A percentile compares a stretch with the other conserved stretches of the same genome.
These are phyloP conservation scores for Hyles vespertilio DNA, from an alignment of 1,140 invertebrate genomes.

Conservation along the genomic window DNA sequence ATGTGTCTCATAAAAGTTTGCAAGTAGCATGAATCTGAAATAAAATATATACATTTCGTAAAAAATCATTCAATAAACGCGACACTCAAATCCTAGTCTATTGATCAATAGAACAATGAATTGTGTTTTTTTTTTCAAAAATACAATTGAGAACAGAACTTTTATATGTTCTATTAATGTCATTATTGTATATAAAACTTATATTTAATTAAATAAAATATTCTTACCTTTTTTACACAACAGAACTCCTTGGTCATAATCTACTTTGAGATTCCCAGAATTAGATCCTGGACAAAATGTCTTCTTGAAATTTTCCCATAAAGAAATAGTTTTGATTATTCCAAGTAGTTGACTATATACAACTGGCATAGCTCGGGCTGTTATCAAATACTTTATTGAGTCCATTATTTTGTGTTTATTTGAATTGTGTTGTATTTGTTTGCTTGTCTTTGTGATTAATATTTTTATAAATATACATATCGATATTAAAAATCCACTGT, in stretches of 20 bases:
- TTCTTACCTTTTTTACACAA: slow-evolving; percentile 52
- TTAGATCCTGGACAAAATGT: slow-evolving; percentile 27
- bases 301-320: slow-evolving; percentile 7
- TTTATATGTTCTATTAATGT: too few relatives aligned
- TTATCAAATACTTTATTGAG: slow-evolving; percentile 33
- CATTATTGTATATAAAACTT: neutral
- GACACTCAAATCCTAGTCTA: too few relatives aligned
- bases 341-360: slow-evolving; percentile 25
- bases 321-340: slow-evolving; percentile 23
- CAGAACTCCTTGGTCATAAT: slow-evolving; percentile 57
- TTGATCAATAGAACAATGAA: too few relatives aligned
- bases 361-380: slow-evolving; percentile 37
- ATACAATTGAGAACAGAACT: too few relatives aligned
- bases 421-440: neutral
- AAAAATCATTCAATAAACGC: too few relatives aligned
- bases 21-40: slow-evolving; percentile 52
- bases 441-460: neutral
- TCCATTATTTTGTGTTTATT: slow-evolving; percentile 13
- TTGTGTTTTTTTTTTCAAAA: too few relatives aligned
- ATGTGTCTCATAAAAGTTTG: slow-evolving; percentile 54
- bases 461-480: slow-evolving; percentile 25
- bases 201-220: neutral
- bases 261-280: slow-evolving; percentile 44
- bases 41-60: neutral
- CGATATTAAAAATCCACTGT: slow-evolving; percentile 48